Conservation (phyloP, 2,113 vertebrate genomes). For the Gavia stellata region DNA sequence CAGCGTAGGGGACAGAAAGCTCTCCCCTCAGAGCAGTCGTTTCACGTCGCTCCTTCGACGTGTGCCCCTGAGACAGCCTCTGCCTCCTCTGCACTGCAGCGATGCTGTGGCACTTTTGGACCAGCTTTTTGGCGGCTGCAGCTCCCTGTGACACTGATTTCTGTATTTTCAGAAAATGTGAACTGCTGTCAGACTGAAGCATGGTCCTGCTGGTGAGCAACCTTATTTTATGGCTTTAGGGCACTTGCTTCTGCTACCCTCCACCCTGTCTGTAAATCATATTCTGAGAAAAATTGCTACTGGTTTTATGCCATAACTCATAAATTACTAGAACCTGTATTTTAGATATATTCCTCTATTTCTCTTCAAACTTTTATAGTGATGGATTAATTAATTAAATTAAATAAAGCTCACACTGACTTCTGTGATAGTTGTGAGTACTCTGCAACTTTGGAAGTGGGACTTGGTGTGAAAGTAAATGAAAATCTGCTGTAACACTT, state of each 20-base stretch:
- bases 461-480: neutral
- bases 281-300: neutral
- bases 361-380: neutral
- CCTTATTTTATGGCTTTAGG: neutral
- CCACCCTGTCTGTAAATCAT: neutral
- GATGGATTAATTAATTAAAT: neutral
- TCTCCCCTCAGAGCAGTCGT: neutral
- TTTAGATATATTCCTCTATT: neutral
- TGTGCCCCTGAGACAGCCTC: neutral
- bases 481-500: neutral
- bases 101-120: neutral
- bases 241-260: neutral
- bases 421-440: neutral
- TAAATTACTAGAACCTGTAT: neutral
- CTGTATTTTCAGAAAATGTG: neutral
- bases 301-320: neutral
- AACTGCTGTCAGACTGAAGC: neutral
- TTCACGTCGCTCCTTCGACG: rapidly evolving
- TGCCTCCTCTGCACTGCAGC: neutral
- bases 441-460: neutral
- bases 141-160: neutral
- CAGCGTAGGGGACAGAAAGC: neutral
- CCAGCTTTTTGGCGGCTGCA: neutral
- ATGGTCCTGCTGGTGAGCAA: neutral
- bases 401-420: neutral